Conservation (phyloP, 2,888 invertebrate genomes). For the Psylliodes chrysocephalus region DNA sequence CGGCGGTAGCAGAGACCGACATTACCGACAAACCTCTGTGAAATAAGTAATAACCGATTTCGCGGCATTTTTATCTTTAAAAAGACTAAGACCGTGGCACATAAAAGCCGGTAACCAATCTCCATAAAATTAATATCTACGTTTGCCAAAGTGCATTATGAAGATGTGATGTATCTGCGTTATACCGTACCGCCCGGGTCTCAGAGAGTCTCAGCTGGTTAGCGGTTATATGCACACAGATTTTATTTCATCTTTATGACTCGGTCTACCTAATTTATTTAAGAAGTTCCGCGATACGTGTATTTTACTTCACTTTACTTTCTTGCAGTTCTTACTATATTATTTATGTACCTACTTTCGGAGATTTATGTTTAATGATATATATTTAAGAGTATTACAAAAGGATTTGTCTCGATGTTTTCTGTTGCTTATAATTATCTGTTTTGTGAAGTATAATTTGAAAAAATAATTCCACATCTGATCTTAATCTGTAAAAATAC, state of each 20-base stretch:
- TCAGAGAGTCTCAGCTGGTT: conserved; percentile 6
- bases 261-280: conserved; percentile 35
- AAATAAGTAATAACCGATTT: conserved; percentile 2
- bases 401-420: too few species aligned
- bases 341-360: neutral
- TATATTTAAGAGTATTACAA: too few species aligned
- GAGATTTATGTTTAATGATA: neutral
- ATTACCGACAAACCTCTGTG: neutral
- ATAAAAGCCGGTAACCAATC: conserved; percentile 29
- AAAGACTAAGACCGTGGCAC: conserved; percentile 3
- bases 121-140: conserved; percentile 41
- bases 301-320: neutral
- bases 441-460: too few species aligned
- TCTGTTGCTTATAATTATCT: too few species aligned
- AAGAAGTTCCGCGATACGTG: conserved; percentile 22
- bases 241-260: conserved; percentile 37
- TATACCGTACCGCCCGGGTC: neutral
- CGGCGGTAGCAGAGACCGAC: neutral
- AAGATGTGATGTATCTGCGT: conserved; percentile 33
- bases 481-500: too few species aligned
- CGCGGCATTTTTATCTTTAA: conserved; percentile 2
- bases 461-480: too few species aligned
- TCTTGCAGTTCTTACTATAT: neutral
- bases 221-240: conserved; percentile 11
- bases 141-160: conserved; percentile 34